Base-by-base conservation (phyloP, 2,113 vertebrate species). In the Pogonocichla stellata region DNA sequence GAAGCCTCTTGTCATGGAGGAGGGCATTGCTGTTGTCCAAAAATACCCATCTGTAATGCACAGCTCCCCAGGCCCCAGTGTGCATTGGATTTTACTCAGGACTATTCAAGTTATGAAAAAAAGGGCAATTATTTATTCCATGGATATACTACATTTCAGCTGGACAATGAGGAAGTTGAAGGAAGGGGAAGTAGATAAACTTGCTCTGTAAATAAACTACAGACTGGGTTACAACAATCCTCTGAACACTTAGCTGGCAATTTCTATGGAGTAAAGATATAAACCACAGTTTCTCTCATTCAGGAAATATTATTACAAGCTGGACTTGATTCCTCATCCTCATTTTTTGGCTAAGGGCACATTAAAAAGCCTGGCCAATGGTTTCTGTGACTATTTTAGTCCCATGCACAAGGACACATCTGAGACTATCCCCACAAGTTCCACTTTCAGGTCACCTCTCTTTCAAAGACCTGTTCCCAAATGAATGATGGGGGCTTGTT, bases 381-480 rank as follows among this genome's bases (percentile, higher is more conserved):
- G 25, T 4, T 65, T 53, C 34, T 42, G 26, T 19, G 38, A 29
- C 75, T 80, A 26, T 90, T 92, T 85, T 24, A 48, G 80, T 74
- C n/a, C 29, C 29, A 1, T 15, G 65, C 61, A 47, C 64, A 83
- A 83, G 79, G 92, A 64, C 90, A 61, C 31, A 67, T 22, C 42
- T 53, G 45, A 86, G 92, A 86, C 75, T 58, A 14, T 20, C 67
- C 43, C n/a, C 65, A 58, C 2, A 14, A 80, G 80, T 56, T 60
- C 67, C 64, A 53, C n/a, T 92, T 90, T 86, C 72, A 88, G 85
- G 80, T 93, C 88, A 67, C 72, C 94, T 94, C 58, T 56, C 28
- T 86, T 71, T 62, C 85, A 74, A 93, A 83, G 40, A 31, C 72
- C 61, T 8, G 28, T 57, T 95, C 83, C 82, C 82, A 80, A 61